Percentiles rank a stretch among this genome's conserved stretches.
Conservation (phyloP, 2,888 invertebrate species). For the Pollenia amentaria region DNA sequence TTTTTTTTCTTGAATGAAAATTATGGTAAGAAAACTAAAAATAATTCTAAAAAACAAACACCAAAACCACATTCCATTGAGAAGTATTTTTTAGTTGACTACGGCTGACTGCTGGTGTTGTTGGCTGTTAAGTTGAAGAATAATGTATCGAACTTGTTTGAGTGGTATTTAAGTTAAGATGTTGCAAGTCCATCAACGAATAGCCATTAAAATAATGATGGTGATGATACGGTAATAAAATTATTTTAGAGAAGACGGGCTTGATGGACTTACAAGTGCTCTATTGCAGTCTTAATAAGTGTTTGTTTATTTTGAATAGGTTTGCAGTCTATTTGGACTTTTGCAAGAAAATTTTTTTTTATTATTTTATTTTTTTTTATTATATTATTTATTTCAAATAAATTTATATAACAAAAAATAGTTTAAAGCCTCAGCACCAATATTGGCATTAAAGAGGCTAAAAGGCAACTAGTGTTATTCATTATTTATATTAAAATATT, state of each 20-base stretch:
- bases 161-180: conserved; percentile 46
- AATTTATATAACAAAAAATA: no score
- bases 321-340: no score
- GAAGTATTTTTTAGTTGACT: background rate
- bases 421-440: no score
- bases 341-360: no score
- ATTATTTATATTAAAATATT: no score
- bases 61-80: conserved; percentile 57
- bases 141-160: background rate
- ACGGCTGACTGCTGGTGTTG: background rate
- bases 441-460: no score
- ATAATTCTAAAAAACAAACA: conserved; percentile 18
- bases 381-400: no score
- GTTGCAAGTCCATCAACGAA: conserved; percentile 23
- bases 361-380: no score
- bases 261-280: background rate
- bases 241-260: conserved; percentile 12
- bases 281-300: background rate
- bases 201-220: conserved; percentile 22
- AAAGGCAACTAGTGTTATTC: no score
- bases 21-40: conserved; percentile 27
- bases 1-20: conserved; percentile 6
- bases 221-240: conserved; percentile 30
- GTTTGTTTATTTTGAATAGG: no score
- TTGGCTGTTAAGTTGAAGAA: background rate